Evolutionary conservation across 2,888 invertebrate species (phyloP).

Genomic region (Pseudococcus viburni): DNA sequence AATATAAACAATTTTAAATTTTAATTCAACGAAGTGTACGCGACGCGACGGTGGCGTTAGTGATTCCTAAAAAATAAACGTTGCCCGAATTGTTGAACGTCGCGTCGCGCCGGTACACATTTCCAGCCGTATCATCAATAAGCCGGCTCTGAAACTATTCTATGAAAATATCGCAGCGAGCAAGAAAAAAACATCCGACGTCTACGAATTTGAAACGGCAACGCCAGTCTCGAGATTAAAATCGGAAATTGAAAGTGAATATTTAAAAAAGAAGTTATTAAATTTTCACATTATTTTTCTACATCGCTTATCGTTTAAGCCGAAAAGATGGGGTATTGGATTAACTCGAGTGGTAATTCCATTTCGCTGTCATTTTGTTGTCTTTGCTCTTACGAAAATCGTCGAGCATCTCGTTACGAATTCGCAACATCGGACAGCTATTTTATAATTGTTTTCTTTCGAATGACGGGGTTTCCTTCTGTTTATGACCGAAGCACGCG

Average conservation of each 20-base stretch:
- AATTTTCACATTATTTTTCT: constrained; percentile 28
- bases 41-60: neutral
- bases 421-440: constrained; percentile 12
- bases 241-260: constrained; percentile 43
- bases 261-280: constrained; percentile 35
- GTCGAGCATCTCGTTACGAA: neutral
- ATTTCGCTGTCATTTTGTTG: constrained; percentile 32
- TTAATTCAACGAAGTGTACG: constrained; percentile 11
- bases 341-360: constrained; percentile 42
- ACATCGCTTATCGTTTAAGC: constrained; percentile 18
- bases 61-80: constrained; percentile 4
- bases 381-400: constrained; percentile 17
- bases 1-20: constrained; percentile 43
- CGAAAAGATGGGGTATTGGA: constrained; percentile 23
- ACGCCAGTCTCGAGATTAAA: constrained; percentile 9
- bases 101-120: neutral
- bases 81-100: neutral
- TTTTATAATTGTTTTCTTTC: constrained; percentile 24
- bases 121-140: neutral
- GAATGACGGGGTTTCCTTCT: neutral
- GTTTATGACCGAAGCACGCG: neutral
- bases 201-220: constrained; percentile 20
- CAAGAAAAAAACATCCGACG: neutral
- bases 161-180: neutral
- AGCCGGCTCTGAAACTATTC: neutral